Percentiles rank a stretch among this genome's conserved stretches.
Conservation (phyloP, 1,140 invertebrate species). For the Chrysomallon squamiferum region DNA sequence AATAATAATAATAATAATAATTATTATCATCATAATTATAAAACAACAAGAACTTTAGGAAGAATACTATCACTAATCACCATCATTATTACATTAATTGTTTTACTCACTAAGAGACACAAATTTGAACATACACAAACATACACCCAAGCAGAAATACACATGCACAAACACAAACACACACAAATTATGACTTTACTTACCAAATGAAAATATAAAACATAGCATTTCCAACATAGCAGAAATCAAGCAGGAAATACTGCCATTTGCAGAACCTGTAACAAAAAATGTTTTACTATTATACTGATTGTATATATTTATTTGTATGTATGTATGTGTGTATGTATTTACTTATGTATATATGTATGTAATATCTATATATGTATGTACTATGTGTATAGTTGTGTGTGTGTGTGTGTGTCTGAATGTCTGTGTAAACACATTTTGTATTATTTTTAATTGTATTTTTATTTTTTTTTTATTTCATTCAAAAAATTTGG, state of each 20-base stretch:
- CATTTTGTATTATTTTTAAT: too few species aligned
- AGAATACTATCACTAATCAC: not conserved
- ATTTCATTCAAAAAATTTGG: too few species aligned
- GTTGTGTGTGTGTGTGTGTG: too few species aligned
- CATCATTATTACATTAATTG: not conserved
- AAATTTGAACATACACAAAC: not conserved
- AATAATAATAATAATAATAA: not conserved
- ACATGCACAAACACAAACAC: too few species aligned
- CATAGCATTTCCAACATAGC: slow-evolving; percentile 49
- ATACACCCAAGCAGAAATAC: not conserved
- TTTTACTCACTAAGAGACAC: not conserved
- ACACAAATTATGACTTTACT: too few species aligned
- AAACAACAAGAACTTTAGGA: not conserved
- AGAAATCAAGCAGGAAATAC: slow-evolving; percentile 57
- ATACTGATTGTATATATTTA: not conserved
- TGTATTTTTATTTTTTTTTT: too few species aligned
- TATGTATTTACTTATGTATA: too few species aligned
- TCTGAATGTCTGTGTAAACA: too few species aligned
- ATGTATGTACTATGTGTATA: too few species aligned
- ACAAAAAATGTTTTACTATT: slow-evolving; percentile 15
- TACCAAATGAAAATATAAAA: slow-evolving; percentile 51
- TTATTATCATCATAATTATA: not conserved
- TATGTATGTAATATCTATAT: too few species aligned
- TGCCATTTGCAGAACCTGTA: slow-evolving; percentile 53
- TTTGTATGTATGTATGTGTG: too few species aligned